Conservation (phyloP, 2,888 invertebrate species). For the Pristionchus japonicus region DNA sequence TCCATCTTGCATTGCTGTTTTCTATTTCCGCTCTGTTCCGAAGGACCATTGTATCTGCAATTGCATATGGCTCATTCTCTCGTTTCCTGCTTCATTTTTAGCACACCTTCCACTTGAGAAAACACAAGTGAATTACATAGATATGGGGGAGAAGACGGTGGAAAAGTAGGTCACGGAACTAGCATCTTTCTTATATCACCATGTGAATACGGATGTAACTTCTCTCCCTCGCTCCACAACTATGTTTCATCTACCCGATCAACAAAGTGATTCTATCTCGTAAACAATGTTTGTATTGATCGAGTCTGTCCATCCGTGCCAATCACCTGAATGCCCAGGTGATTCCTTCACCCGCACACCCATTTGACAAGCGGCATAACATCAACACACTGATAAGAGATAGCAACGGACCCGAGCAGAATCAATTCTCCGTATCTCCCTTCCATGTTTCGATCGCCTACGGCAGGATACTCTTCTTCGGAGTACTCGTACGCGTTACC, state of each 20-base stretch:
- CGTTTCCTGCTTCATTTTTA: not conserved
- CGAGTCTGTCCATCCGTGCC: not conserved
- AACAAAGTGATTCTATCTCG: not conserved
- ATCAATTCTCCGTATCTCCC: conserved; percentile 70
- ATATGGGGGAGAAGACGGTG: not conserved
- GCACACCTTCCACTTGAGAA: not conserved
- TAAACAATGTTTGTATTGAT: not conserved
- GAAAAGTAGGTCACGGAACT: not conserved
- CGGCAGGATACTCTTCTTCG: conserved; percentile 50
- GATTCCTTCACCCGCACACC: not conserved
- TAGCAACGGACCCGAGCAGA: conserved; percentile 63
- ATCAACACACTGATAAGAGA: conserved; percentile 17
- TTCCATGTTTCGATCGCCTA: conserved; percentile 53
- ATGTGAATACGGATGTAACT: not conserved
- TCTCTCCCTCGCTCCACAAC: not conserved
- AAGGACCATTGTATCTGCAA: conserved; percentile 46
- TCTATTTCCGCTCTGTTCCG: conserved; percentile 28
- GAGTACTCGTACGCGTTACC: conserved; percentile 39
- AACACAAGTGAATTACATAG: not conserved
- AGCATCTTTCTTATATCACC: not conserved
- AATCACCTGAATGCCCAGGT: conserved; percentile 43
- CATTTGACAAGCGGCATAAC: not conserved
- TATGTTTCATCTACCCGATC: not conserved
- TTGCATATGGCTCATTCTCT: not conserved
- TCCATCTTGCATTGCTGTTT: conserved; percentile 46